Conservation (phyloP, 2,797 vertebrate genomes). For the Spondyliosoma cantharus region DNA sequence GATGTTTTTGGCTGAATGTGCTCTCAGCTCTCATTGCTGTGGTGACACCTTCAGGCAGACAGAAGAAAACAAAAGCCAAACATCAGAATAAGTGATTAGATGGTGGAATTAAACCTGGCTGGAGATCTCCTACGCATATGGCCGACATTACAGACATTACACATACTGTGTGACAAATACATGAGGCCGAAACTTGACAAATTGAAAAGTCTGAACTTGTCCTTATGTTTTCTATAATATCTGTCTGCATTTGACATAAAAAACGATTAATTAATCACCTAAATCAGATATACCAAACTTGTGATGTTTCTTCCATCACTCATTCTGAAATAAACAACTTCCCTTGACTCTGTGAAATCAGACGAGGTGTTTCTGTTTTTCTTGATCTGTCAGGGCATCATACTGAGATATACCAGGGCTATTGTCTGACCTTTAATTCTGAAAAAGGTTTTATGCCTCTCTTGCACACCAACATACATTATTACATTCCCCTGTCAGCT, state of each 20-base stretch:
- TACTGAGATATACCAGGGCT: conserved; percentile 13
- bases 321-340: conserved; percentile 10
- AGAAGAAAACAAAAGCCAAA: not conserved
- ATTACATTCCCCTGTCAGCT: conserved; percentile 16
- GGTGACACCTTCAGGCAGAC: conserved; percentile 1
- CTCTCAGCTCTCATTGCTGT: not conserved
- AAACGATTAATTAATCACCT: not conserved
- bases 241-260: not conserved
- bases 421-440: conserved; percentile 33
- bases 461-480: conserved; percentile 30
- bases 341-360: not conserved
- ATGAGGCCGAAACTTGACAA: not conserved
- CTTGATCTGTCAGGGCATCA: conserved; percentile 32
- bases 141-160: not conserved
- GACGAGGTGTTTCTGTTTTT: conserved; percentile 37
- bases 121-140: not conserved
- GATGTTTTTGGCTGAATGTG: not conserved
- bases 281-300: not conserved
- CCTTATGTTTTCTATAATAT: not conserved
- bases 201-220: not conserved
- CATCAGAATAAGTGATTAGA: conserved; percentile 9
- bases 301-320: not conserved
- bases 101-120: not conserved
- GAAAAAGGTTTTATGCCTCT: conserved; percentile 6
- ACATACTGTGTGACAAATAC: not conserved